Percentiles rank a stretch among this genome's conserved stretches.
These are phyloP conservation scores for Plagiodera versicolora DNA, from an alignment of 2,888 invertebrate species.

Conservation along the genomic window DNA sequence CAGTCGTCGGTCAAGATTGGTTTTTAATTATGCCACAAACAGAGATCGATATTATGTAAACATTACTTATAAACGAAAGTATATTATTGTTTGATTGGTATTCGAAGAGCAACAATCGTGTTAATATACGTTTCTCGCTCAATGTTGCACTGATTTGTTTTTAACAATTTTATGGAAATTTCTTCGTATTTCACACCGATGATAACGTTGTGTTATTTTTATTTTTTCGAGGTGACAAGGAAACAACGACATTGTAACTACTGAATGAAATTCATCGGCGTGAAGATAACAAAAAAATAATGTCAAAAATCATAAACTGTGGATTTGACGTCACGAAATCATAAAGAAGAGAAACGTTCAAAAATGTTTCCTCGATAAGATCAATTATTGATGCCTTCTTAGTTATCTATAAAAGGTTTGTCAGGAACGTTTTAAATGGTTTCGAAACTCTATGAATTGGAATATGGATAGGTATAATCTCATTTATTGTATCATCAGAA, in stretches of 20 bases:
- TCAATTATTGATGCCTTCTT: no score
- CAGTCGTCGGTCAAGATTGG: not conserved
- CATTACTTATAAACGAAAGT: not conserved
- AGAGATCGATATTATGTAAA: constrained; percentile 1
- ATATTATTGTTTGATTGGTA: not conserved
- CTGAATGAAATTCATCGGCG: not conserved
- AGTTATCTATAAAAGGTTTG: no score
- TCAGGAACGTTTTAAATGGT: no score
- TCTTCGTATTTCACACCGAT: not conserved
- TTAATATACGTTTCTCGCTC: not conserved
- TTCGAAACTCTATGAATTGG: no score
- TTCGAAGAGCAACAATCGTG: not conserved
- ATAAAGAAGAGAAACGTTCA: no score
- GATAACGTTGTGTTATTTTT: not conserved
- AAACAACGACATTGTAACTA: not conserved
- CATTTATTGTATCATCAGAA: no score
- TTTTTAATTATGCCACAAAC: not conserved
- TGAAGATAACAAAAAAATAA: not conserved
- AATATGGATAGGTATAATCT: no score
- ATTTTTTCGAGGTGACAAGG: not conserved
- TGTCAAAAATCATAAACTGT: not conserved
- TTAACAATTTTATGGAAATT: not conserved
- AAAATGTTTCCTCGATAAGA: no score
- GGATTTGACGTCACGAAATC: no score
- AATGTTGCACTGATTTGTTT: not conserved